Percentiles rank a stretch among this genome's conserved stretches.
These are phyloP conservation scores for Syndactyla subalaris DNA, from an alignment of 2,797 vertebrate species.

Conservation along the genomic window DNA sequence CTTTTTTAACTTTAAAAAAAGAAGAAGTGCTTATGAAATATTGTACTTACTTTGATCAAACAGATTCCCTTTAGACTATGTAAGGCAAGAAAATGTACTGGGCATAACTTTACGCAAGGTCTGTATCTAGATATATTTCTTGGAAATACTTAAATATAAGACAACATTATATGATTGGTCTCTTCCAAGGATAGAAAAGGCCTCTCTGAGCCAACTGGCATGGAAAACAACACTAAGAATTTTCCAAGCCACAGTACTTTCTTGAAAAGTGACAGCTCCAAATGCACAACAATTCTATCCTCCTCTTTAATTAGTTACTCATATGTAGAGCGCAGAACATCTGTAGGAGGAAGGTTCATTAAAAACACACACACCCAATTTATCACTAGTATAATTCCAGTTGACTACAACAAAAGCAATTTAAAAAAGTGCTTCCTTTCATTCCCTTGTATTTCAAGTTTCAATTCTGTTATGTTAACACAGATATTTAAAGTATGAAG, in stretches of 20 bases:
- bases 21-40: neutral
- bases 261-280: conserved; percentile 34
- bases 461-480: neutral
- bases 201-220: conserved; percentile 33
- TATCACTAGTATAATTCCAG: neutral
- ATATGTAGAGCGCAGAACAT: neutral
- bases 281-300: conserved; percentile 4
- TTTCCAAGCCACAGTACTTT: neutral
- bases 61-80: neutral
- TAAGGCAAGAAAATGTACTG: conserved; percentile 10
- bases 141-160: conserved; percentile 40
- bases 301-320: neutral
- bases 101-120: neutral
- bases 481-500: neutral
- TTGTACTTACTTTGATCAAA: neutral
- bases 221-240: neutral
- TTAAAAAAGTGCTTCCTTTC: neutral
- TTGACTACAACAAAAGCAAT: neutral
- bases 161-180: neutral
- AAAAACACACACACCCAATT: neutral
- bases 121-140: conserved; percentile 34
- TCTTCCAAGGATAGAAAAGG: conserved; percentile 37
- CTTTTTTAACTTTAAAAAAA: neutral
- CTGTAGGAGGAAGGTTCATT: neutral
- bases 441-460: neutral